phyloP scores from a whole-genome alignment of 2,888 invertebrate genomes.

The Timandra comae region DNA sequence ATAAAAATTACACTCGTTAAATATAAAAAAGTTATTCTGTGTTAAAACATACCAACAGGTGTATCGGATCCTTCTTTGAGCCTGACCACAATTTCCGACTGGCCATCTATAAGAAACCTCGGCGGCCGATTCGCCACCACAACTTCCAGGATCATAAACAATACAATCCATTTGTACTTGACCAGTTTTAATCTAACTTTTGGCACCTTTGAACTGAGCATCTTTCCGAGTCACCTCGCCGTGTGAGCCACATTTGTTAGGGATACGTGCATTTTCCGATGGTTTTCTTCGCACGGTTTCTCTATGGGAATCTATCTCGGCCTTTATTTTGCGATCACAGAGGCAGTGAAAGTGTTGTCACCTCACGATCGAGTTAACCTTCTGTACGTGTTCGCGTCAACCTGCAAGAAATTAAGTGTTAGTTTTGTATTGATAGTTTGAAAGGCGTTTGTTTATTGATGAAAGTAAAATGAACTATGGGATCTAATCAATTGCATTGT shows the following conservation, averaged over 20 bases:
- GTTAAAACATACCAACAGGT: conserved; percentile 86
- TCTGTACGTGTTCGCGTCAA: conserved; percentile 44
- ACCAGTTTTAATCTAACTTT: conserved; percentile 64
- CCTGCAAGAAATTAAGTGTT: conserved; percentile 54
- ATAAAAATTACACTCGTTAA: no score
- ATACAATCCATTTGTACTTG: conserved; percentile 28
- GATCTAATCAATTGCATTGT: no score
- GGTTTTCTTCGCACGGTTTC: conserved; percentile 63
- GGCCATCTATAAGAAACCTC: conserved; percentile 90
- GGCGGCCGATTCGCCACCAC: conserved; percentile 84
- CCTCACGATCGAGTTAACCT: conserved; percentile 49
- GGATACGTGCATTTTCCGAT: conserved; percentile 56
- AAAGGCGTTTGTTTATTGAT: conserved; percentile 30
- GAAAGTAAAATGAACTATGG: conserved; percentile 17
- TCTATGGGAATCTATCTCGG: conserved; percentile 47
- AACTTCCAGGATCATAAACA: conserved; percentile 33
- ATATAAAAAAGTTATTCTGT: no score
- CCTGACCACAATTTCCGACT: conserved; percentile 93
- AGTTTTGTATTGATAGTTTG: conserved; percentile 34
- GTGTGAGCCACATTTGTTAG: conserved; percentile 23
- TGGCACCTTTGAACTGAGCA: conserved; percentile 33
- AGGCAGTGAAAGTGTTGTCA: conserved; percentile 61
- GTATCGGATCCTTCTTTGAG: conserved; percentile 92
- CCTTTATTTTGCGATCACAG: conserved; percentile 34
- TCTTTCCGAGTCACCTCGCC: conserved; percentile 25